Evolutionary conservation across 2,797 vertebrate genomes (phyloP).

Genomic region (Silurus aristotelis): DNA sequence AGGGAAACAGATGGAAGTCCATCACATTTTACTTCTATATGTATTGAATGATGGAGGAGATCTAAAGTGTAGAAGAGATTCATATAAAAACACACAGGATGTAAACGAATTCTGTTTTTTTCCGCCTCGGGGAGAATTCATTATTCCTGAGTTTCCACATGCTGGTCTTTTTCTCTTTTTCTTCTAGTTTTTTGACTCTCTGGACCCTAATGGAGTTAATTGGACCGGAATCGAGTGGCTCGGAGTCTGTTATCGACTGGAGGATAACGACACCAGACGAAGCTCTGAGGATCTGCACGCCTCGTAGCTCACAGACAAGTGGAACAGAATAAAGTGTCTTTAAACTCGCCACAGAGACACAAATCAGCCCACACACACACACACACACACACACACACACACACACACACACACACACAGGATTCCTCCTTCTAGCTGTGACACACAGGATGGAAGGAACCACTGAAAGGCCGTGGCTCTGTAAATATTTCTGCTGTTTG

Average conservation of each 20-base stretch:
- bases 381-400: too few relatives aligned
- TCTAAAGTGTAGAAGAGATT: neutral
- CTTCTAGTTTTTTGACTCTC: neutral
- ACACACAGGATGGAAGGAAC: too few relatives aligned
- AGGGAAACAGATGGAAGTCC: neutral
- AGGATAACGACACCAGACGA: conserved; percentile 35
- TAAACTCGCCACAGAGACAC: neutral
- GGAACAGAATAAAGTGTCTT: conserved; percentile 1
- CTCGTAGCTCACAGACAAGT: neutral
- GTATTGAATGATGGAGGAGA: neutral
- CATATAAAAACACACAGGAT: neutral
- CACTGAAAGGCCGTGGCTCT: too few relatives aligned
- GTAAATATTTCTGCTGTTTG: too few relatives aligned
- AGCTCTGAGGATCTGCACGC: conserved; percentile 12
- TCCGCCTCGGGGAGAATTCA: neutral
- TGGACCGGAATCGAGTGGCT: conserved; percentile 32
- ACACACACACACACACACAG: too few relatives aligned
- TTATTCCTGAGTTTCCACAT: conserved; percentile 1
- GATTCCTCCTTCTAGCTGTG: too few relatives aligned
- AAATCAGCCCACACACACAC: neutral
- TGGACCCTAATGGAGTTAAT: conserved; percentile 32
- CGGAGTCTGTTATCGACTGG: conserved; percentile 37
- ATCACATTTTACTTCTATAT: neutral
- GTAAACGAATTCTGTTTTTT: neutral
- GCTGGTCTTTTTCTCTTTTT: neutral